These are phyloP conservation scores for Drosophila nasuta DNA, from an alignment of 1,140 invertebrate species.

Conservation along the genomic window DNA sequence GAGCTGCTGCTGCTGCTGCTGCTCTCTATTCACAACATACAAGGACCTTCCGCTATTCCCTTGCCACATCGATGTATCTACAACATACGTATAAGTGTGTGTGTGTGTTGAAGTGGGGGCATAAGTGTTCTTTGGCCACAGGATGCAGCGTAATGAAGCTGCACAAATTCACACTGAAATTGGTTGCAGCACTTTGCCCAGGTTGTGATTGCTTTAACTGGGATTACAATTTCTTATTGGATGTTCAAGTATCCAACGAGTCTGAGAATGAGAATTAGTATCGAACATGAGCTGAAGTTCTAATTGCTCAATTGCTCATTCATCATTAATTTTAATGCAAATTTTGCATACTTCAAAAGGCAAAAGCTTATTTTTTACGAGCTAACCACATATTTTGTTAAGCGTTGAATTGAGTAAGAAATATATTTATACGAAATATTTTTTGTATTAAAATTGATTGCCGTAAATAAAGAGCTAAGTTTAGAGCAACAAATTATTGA, in stretches of 20 bases:
- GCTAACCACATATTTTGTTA: too few relatives aligned
- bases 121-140: slow-evolving; percentile 43
- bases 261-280: too few relatives aligned
- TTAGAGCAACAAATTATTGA: too few relatives aligned
- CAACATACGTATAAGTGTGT: slow-evolving; percentile 11
- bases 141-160: slow-evolving; percentile 70
- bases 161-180: slow-evolving; percentile 69
- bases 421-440: too few relatives aligned
- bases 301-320: slow-evolving; percentile 17
- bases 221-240: slow-evolving; percentile 5
- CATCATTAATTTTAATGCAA: not conserved
- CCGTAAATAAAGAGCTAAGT: too few relatives aligned
- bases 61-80: not conserved
- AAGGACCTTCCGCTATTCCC: slow-evolving; percentile 33
- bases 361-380: too few relatives aligned
- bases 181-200: slow-evolving; percentile 29
- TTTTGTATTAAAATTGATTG: too few relatives aligned
- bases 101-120: slow-evolving; percentile 13
- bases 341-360: not conserved
- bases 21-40: slow-evolving; percentile 5
- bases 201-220: slow-evolving; percentile 11
- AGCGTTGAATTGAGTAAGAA: too few relatives aligned
- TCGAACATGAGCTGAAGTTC: not conserved
- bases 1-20: slow-evolving; percentile 7
- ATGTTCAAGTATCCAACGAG: not conserved